Percentiles rank a stretch among this genome's conserved stretches.
These are phyloP conservation scores for Zophobas atratus DNA, from an alignment of 1,140 invertebrate genomes.

Conservation along the genomic window DNA sequence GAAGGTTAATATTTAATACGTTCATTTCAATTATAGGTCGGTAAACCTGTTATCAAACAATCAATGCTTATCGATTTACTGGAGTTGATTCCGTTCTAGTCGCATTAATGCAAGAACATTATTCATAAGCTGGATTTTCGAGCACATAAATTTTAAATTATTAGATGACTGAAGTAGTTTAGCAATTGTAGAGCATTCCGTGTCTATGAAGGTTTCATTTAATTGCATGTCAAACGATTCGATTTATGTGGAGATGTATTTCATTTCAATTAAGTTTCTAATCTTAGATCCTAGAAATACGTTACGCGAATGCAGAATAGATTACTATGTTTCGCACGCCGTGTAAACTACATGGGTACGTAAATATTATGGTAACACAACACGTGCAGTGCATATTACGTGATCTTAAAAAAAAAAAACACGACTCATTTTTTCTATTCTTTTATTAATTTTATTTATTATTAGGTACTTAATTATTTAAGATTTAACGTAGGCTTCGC, in stretches of 20 bases:
- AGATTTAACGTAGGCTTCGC: no score
- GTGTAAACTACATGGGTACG: no score
- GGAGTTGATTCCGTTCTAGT: neutral
- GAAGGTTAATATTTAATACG: slow-evolving; percentile 9
- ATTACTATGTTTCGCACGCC: no score
- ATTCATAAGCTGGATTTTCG: slow-evolving; percentile 20
- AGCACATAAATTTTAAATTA: slow-evolving; percentile 26
- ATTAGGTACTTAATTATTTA: no score
- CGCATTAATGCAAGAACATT: slow-evolving; percentile 23
- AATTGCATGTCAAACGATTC: slow-evolving; percentile 28
- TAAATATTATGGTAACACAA: no score
- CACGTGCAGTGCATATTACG: no score
- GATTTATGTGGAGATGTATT: slow-evolving; percentile 17
- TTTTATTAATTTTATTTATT: no score
- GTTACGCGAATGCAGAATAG: slow-evolving; percentile 1
- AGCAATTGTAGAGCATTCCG: slow-evolving; percentile 2
- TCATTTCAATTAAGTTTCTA: slow-evolving; percentile 35
- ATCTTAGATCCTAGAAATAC: neutral
- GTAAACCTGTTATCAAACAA: slow-evolving; percentile 20
- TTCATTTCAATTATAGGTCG: slow-evolving; percentile 10
- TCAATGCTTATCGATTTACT: slow-evolving; percentile 12
- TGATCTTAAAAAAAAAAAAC: no score
- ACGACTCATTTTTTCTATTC: no score
- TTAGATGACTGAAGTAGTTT: slow-evolving; percentile 5
- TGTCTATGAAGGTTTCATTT: slow-evolving; percentile 12